Conservation (phyloP, 1,140 invertebrate genomes). For the Phortica variegata region DNA sequence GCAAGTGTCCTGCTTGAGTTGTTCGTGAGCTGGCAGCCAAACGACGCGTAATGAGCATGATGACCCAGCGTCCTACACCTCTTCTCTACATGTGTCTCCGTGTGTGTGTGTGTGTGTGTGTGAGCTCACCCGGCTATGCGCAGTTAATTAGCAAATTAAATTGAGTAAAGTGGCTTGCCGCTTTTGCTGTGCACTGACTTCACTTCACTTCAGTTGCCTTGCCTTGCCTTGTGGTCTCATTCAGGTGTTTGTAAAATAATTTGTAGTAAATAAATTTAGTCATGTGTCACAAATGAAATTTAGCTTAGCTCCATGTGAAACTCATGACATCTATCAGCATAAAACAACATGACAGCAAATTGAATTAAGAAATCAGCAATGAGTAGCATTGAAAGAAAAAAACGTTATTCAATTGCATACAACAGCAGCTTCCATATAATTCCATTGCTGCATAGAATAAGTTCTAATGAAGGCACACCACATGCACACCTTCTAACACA, state of each 20-base stretch:
- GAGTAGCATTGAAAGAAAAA: no score
- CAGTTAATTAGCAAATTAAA: constrained; percentile 55
- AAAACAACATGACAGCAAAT: no score
- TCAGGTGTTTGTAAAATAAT: constrained; percentile 20
- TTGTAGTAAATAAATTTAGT: constrained; percentile 36
- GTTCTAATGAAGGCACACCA: no score
- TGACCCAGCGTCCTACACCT: neutral
- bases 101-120: constrained; percentile 1
- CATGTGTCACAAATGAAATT: neutral
- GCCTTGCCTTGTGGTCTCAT: neutral
- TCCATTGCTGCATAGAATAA: no score
- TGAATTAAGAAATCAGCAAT: no score
- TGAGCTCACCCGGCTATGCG: constrained; percentile 14
- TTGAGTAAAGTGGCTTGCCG: constrained; percentile 51
- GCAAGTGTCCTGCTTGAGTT: neutral
- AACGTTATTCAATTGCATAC: no score
- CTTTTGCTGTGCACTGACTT: constrained; percentile 36
- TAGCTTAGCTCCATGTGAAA: no score
- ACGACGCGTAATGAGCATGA: constrained; percentile 28
- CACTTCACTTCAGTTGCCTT: neutral
- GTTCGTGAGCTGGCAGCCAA: constrained; percentile 14
- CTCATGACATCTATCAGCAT: no score
- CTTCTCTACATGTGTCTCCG: neutral
- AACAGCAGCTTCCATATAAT: no score
- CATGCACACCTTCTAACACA: no score